These are phyloP conservation scores for Paraescarpia echinospica DNA, from an alignment of 1,140 invertebrate genomes.

Conservation along the genomic window DNA sequence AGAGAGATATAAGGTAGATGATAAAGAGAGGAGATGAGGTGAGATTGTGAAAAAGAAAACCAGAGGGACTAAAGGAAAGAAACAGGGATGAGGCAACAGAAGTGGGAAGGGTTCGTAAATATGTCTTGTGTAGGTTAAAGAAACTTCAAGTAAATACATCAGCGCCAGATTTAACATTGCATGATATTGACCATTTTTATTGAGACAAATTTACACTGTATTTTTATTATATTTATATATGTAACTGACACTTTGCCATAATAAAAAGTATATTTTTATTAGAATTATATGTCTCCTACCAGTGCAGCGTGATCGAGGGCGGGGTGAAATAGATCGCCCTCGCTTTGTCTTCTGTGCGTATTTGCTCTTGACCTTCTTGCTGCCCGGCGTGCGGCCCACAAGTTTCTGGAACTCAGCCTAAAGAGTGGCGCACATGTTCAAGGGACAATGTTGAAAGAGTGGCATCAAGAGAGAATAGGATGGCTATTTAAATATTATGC, in stretches of 20 bases:
- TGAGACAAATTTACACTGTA: too few relatives aligned
- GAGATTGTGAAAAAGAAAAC: too few relatives aligned
- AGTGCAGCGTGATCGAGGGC: not conserved
- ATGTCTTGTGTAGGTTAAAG: too few relatives aligned
- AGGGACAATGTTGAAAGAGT: not conserved
- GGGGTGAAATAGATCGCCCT: not conserved
- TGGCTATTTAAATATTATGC: not conserved
- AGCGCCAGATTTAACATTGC: too few relatives aligned
- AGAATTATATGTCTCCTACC: not conserved
- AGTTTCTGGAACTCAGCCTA: conserved; percentile 4
- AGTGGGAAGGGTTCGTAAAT: too few relatives aligned
- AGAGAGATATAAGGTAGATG: too few relatives aligned
- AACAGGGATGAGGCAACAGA: too few relatives aligned
- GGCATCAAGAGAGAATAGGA: not conserved
- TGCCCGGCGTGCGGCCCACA: not conserved
- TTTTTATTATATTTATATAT: not conserved
- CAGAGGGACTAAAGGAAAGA: too few relatives aligned
- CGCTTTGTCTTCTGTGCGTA: not conserved
- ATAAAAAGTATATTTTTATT: not conserved
- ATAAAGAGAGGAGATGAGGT: too few relatives aligned
- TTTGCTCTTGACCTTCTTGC: not conserved
- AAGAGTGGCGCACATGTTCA: not conserved
- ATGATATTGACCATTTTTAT: too few relatives aligned
- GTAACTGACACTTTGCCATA: not conserved
- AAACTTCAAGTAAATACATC: too few relatives aligned